Evolutionary conservation across 2,797 vertebrate species (phyloP).

Genomic region (Trematomus bernacchii): DNA sequence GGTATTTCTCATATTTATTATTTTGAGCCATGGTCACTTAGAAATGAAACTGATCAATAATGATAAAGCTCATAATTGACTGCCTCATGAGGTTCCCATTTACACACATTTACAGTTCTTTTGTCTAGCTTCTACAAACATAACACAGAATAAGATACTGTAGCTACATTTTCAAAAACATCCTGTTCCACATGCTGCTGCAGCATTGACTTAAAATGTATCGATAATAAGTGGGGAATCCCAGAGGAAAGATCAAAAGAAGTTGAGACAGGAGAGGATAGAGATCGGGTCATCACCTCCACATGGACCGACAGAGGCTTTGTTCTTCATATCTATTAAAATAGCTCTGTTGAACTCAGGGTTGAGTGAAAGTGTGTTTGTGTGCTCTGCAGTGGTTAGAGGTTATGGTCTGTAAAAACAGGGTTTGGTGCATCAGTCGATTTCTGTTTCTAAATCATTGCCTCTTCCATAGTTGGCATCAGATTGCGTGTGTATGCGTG

Average conservation of each 20-base stretch:
- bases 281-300: slow-evolving; percentile 35
- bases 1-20: background rate
- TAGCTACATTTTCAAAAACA: background rate
- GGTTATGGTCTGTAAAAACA: slow-evolving; percentile 60
- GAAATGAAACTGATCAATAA: background rate
- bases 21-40: too few relatives aligned
- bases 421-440: slow-evolving; percentile 41
- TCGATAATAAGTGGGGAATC: slow-evolving; percentile 33
- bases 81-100: background rate
- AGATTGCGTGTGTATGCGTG: slow-evolving; percentile 45
- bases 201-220: background rate
- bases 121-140: background rate
- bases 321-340: slow-evolving; percentile 60
- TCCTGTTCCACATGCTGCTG: slow-evolving; percentile 2
- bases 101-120: background rate
- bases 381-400: slow-evolving; percentile 38
- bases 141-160: background rate
- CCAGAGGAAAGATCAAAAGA: slow-evolving; percentile 51
- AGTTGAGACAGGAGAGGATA: slow-evolving; percentile 26
- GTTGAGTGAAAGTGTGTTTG: slow-evolving; percentile 33
- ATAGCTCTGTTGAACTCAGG: slow-evolving; percentile 27
- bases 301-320: slow-evolving; percentile 43
- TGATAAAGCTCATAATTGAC: background rate
- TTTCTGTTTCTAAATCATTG: slow-evolving; percentile 25
- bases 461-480: slow-evolving; percentile 46